These are phyloP conservation scores for Ryuthela nishihirai DNA, from an alignment of 2,888 invertebrate species.

Conservation along the genomic window DNA sequence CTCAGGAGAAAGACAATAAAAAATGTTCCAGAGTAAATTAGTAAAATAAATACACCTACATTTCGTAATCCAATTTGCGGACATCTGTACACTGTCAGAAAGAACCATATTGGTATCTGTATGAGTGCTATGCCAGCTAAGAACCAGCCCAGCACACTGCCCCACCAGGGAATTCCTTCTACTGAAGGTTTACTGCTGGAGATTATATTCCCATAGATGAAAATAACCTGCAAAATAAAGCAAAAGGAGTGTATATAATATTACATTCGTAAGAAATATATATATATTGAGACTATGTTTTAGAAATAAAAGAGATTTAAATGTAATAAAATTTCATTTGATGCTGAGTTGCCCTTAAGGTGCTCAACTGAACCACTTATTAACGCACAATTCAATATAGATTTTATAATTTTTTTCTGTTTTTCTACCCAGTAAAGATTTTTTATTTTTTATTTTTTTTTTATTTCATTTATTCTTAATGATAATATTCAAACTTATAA, in stretches of 20 bases:
- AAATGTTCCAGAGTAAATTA: background rate
- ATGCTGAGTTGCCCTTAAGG: too few species aligned
- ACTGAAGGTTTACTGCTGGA: conserved; percentile 1
- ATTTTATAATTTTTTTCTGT: too few species aligned
- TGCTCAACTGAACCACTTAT: too few species aligned
- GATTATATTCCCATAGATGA: conserved; percentile 42
- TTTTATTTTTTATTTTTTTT: too few species aligned
- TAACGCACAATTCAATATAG: too few species aligned
- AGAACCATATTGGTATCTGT: conserved; percentile 44
- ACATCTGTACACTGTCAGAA: conserved; percentile 31
- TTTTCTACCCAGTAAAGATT: too few species aligned
- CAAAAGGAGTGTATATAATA: background rate
- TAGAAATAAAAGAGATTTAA: too few species aligned
- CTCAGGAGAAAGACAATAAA: background rate
- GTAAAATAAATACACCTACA: conserved; percentile 6
- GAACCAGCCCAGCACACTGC: conserved; percentile 44
- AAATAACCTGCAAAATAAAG: conserved; percentile 42
- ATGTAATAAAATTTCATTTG: too few species aligned
- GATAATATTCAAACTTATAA: too few species aligned
- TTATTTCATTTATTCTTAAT: too few species aligned
- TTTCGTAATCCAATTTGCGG: conserved; percentile 12
- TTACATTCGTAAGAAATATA: background rate
- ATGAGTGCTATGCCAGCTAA: conserved; percentile 43
- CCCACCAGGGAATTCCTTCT: conserved; percentile 43
- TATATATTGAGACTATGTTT: too few species aligned